Evolutionary conservation across 2,113 vertebrate genomes (phyloP).

Genomic region (Eurystomus gularis): DNA sequence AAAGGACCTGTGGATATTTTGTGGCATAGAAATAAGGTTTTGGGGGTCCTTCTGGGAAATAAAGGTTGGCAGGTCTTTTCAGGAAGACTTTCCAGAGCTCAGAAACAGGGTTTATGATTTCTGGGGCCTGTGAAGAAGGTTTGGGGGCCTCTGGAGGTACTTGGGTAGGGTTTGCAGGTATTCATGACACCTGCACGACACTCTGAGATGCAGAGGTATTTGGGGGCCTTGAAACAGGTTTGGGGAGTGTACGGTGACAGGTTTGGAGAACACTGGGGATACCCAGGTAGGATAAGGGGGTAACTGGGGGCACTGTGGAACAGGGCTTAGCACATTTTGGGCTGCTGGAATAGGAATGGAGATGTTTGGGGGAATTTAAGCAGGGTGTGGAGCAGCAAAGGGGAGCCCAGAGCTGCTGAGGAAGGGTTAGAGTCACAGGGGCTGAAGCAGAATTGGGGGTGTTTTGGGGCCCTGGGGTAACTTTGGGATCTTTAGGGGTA

Average conservation of each 20-base stretch:
- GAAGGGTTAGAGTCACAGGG: accelerated
- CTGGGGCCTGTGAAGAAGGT: background rate
- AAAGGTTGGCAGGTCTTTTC: background rate
- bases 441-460: background rate
- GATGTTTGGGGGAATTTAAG: background rate
- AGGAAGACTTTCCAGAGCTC: background rate
- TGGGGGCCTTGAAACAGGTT: too few relatives aligned
- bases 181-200: too few relatives aligned
- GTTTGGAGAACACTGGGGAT: too few relatives aligned
- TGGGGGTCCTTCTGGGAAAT: background rate
- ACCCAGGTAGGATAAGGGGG: too few relatives aligned
- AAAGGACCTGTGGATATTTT: background rate
- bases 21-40: background rate
- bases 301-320: too few relatives aligned
- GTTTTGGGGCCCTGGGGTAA: background rate
- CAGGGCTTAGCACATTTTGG: too few relatives aligned
- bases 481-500: too few relatives aligned
- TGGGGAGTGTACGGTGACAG: too few relatives aligned
- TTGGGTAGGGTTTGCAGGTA: too few relatives aligned
- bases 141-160: too few relatives aligned
- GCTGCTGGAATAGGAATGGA: too few relatives aligned
- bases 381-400: accelerated
- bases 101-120: background rate
- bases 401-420: background rate
- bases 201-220: too few relatives aligned